These are phyloP conservation scores for Pao palembangensis DNA, from an alignment of 2,113 vertebrate genomes.

Conservation along the genomic window DNA sequence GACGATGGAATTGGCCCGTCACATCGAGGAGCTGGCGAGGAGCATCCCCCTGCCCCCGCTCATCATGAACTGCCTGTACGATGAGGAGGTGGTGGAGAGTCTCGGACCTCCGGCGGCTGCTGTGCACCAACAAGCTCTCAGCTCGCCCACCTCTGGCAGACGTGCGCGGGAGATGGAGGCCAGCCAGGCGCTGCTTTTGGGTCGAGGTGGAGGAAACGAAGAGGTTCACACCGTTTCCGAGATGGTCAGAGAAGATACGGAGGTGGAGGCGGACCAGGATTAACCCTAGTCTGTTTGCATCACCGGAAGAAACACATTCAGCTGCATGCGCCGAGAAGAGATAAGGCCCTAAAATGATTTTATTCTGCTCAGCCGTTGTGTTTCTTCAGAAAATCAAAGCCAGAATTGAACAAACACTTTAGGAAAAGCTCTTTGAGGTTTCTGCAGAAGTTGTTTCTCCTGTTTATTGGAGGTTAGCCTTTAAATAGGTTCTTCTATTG, in stretches of 20 bases:
- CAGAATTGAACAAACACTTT: no score
- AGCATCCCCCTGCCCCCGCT: constrained; percentile 92
- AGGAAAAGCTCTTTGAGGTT: no score
- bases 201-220: background rate
- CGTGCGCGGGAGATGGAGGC: constrained; percentile 1
- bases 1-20: constrained; percentile 92
- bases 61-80: constrained; percentile 83
- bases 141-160: background rate
- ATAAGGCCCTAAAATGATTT: no score
- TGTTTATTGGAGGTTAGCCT: no score
- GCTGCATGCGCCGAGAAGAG: background rate
- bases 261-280: background rate
- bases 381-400: no score
- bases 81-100: constrained; percentile 76
- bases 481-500: no score
- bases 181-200: constrained; percentile 10
- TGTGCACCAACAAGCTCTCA: background rate
- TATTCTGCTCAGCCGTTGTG: no score
- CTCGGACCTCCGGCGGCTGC: constrained; percentile 39
- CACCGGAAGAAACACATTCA: background rate
- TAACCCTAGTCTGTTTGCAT: background rate
- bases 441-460: no score
- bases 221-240: constrained; percentile 5
- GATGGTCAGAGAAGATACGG: background rate
- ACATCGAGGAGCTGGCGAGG: constrained; percentile 91